These are phyloP conservation scores for Apotomis turbidana DNA, from an alignment of 2,888 invertebrate species.

Conservation along the genomic window DNA sequence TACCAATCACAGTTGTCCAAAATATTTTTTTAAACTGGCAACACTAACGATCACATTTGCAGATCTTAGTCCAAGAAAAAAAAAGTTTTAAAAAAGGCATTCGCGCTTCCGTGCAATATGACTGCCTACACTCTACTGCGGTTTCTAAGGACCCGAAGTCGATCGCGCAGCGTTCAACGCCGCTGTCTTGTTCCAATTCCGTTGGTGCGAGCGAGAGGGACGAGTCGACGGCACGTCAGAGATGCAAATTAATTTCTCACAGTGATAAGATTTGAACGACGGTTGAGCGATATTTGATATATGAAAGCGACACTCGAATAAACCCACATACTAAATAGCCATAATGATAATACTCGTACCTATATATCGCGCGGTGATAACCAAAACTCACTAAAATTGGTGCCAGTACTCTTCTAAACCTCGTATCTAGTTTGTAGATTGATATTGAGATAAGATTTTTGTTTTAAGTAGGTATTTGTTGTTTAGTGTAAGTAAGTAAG, in stretches of 20 bases:
- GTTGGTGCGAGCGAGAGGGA: slow-evolving; percentile 18
- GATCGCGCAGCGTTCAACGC: slow-evolving; percentile 14
- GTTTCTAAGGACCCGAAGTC: slow-evolving; percentile 9
- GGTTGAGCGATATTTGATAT: slow-evolving; percentile 38
- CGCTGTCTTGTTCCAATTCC: slow-evolving; percentile 15
- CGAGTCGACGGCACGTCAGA: slow-evolving; percentile 33
- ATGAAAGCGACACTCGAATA: slow-evolving; percentile 34
- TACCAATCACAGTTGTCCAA: neutral
- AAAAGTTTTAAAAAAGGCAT: slow-evolving; percentile 7
- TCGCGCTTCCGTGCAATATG: slow-evolving; percentile 39
- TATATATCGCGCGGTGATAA: too few relatives aligned
- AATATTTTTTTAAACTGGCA: neutral
- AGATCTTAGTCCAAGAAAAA: slow-evolving; percentile 5
- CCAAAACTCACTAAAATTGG: too few relatives aligned
- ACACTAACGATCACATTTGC: slow-evolving; percentile 8
- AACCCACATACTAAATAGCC: slow-evolving; percentile 19
- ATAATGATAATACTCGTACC: slow-evolving; percentile 16
- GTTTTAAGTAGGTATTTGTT: too few relatives aligned
- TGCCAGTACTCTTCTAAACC: too few relatives aligned
- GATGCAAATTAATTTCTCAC: slow-evolving; percentile 41
- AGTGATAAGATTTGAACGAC: slow-evolving; percentile 40
- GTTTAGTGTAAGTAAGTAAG: too few relatives aligned
- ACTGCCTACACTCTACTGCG: slow-evolving; percentile 28
- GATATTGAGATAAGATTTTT: too few relatives aligned
- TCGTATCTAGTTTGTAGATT: too few relatives aligned